Evolutionary conservation across 2,888 invertebrate species (phyloP).

Genomic region (Itoplectis maculator): DNA sequence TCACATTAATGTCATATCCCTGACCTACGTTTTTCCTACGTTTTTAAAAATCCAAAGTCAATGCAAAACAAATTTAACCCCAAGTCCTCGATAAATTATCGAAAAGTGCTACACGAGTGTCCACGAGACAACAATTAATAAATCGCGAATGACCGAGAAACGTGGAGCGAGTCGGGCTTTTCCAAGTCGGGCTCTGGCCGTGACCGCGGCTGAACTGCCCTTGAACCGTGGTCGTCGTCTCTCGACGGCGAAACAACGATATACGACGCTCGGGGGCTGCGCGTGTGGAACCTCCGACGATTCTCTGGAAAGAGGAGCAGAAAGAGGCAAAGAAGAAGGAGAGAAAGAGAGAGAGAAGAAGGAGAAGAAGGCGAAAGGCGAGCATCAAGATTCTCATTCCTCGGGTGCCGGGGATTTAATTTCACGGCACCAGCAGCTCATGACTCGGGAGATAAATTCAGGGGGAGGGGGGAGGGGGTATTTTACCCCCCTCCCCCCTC

Average conservation of each 20-base stretch:
- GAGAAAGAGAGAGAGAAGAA: slow-evolving; percentile 18
- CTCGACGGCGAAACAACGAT: slow-evolving; percentile 30
- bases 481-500: too few relatives aligned
- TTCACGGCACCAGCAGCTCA: slow-evolving; percentile 41
- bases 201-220: slow-evolving; percentile 46
- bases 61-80: too few relatives aligned
- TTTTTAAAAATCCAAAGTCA: too few relatives aligned
- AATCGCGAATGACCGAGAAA: slow-evolving; percentile 8
- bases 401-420: slow-evolving; percentile 33
- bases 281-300: not conserved
- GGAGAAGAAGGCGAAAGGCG: slow-evolving; percentile 35
- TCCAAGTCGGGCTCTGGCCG: slow-evolving; percentile 41
- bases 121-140: slow-evolving; percentile 37
- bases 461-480: too few relatives aligned
- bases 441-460: slow-evolving; percentile 21
- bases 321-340: slow-evolving; percentile 40
- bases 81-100: too few relatives aligned
- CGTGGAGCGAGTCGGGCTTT: slow-evolving; percentile 13
- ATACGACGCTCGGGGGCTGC: not conserved
- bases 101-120: not conserved
- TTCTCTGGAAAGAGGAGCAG: slow-evolving; percentile 5
- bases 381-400: slow-evolving; percentile 52
- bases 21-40: too few relatives aligned
- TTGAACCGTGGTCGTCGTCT: slow-evolving; percentile 26
- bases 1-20: too few relatives aligned